These are phyloP conservation scores for Neofelis nebulosa DNA, from an alignment of 2,113 vertebrate species.

Conservation along the genomic window DNA sequence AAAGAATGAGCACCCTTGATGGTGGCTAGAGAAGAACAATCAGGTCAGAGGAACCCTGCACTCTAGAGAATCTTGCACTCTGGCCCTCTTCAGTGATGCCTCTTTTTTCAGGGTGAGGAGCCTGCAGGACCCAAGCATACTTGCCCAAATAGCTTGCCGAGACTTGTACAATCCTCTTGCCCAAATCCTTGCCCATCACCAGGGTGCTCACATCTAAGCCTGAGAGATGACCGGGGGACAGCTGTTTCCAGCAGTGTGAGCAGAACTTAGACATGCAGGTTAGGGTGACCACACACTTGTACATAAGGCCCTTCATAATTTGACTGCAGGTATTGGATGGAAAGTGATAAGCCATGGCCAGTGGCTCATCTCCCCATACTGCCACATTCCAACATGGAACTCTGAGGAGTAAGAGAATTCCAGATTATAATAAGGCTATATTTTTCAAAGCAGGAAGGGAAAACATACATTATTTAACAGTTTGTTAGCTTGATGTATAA, in stretches of 20 bases:
- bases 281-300: neutral
- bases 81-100: neutral
- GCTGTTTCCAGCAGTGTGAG: neutral
- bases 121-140: neutral
- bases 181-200: neutral
- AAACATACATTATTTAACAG: neutral
- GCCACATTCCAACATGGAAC: neutral
- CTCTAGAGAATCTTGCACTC: neutral
- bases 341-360: neutral
- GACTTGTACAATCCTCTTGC: neutral
- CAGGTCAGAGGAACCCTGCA: neutral
- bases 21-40: neutral
- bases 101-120: neutral
- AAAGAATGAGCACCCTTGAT: neutral
- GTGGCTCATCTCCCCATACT: neutral
- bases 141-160: neutral
- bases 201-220: neutral
- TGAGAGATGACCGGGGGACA: neutral
- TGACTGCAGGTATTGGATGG: neutral
- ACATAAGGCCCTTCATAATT: neutral
- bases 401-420: neutral
- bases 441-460: neutral
- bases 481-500: constrained; percentile 2
- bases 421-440: neutral
- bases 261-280: neutral